phyloP scores from a whole-genome alignment of 2,797 vertebrate species.

The Enteromius anoplus region DNA sequence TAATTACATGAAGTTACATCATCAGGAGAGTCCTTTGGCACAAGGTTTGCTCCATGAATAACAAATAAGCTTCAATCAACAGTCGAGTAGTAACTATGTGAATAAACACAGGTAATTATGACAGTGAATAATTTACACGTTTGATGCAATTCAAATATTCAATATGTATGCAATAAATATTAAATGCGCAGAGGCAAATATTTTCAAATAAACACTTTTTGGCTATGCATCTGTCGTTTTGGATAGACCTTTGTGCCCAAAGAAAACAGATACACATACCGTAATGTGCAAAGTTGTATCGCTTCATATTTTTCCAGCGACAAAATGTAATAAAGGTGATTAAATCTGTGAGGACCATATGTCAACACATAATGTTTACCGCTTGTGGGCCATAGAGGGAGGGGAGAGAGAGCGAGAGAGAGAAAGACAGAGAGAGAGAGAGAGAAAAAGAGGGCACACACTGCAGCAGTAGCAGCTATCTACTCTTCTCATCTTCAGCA shows the following conservation, averaged over 20 bases:
- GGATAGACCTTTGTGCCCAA: not conserved
- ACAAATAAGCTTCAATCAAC: conserved; percentile 50
- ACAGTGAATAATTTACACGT: conserved; percentile 24
- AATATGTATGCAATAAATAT: conserved; percentile 41
- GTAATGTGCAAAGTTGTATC: conserved; percentile 19
- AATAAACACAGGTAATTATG: conserved; percentile 50
- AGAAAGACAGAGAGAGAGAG: not conserved
- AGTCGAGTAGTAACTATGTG: conserved; percentile 29
- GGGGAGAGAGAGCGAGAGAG: conserved; percentile 45
- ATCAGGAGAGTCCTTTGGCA: conserved; percentile 59
- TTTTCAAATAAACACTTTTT: conserved; percentile 30
- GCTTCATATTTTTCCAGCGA: conserved; percentile 25
- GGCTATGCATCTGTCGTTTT: not conserved
- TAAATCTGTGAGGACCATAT: conserved; percentile 64
- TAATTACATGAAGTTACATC: conserved; percentile 77
- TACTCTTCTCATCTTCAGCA: conserved; percentile 38
- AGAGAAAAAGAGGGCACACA: conserved; percentile 44
- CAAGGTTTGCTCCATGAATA: conserved; percentile 49
- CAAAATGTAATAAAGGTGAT: conserved; percentile 67
- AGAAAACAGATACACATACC: conserved; percentile 13
- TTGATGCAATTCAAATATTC: conserved; percentile 33
- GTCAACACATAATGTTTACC: conserved; percentile 66
- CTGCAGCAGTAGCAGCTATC: conserved; percentile 52
- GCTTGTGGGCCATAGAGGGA: conserved; percentile 39
- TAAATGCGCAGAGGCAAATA: not conserved